phyloP scores from a whole-genome alignment of 2,797 vertebrate species.

The Telmatherina bonti region DNA sequence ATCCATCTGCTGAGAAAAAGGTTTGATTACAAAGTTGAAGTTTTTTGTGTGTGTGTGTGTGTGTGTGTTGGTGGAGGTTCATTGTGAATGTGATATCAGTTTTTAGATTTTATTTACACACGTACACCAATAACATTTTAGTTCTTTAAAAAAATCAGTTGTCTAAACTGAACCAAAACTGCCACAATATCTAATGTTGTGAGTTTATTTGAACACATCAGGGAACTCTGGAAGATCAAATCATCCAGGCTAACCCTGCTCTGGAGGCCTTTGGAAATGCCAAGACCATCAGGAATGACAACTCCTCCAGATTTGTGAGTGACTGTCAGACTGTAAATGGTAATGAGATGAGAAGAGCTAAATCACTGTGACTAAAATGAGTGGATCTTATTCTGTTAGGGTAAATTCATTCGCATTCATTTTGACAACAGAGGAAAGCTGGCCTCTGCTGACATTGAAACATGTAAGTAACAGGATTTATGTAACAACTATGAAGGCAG shows the following conservation, averaged over 20 bases:
- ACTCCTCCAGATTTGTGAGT: slow-evolving; percentile 68
- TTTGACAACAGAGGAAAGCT: slow-evolving; percentile 91
- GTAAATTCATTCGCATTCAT: slow-evolving; percentile 94
- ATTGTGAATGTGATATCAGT: too few relatives aligned
- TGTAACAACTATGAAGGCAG: slow-evolving; percentile 43
- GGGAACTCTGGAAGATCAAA: slow-evolving; percentile 92
- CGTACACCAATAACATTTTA: too few relatives aligned
- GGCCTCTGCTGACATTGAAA: slow-evolving; percentile 85
- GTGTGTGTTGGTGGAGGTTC: too few relatives aligned
- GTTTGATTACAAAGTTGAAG: slow-evolving; percentile 50
- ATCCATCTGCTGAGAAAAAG: slow-evolving; percentile 81
- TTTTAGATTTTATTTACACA: too few relatives aligned
- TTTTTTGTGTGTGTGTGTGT: too few relatives aligned
- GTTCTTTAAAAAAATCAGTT: too few relatives aligned
- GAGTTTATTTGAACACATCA: slow-evolving; percentile 16
- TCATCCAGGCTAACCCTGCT: slow-evolving; percentile 91
- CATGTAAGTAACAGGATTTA: slow-evolving; percentile 86
- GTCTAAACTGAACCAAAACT: too few relatives aligned
- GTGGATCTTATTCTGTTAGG: slow-evolving; percentile 72
- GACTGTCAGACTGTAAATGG: too few relatives aligned
- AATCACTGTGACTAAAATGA: too few relatives aligned
- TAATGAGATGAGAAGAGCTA: too few relatives aligned
- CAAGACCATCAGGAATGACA: slow-evolving; percentile 91
- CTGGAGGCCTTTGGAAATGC: slow-evolving; percentile 91
- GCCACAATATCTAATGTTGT: neutral